These are phyloP conservation scores for Tipula lateralis DNA, from an alignment of 2,888 invertebrate genomes.

Conservation along the genomic window DNA sequence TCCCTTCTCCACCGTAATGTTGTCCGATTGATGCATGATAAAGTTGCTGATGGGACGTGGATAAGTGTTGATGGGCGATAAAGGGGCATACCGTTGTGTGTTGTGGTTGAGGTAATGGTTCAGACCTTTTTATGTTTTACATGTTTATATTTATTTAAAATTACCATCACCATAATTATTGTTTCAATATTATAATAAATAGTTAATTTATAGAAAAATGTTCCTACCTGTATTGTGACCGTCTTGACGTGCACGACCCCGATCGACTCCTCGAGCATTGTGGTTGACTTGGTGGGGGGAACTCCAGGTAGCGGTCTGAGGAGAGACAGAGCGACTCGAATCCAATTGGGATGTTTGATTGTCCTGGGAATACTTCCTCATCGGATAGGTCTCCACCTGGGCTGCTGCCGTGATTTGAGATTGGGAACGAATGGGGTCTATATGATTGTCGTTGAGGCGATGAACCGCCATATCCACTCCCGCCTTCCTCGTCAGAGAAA, in stretches of 20 bases:
- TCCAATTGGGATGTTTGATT: conserved; percentile 50
- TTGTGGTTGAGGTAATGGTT: conserved; percentile 47
- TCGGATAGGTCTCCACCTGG: conserved; percentile 52
- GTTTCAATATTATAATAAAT: conserved; percentile 19
- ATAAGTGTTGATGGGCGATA: conserved; percentile 39
- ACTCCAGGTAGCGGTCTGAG: conserved; percentile 47
- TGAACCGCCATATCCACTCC: conserved; percentile 55
- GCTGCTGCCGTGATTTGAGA: conserved; percentile 51
- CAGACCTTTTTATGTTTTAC: conserved; percentile 43
- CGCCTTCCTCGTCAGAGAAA: conserved; percentile 86
- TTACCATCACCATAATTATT: background rate
- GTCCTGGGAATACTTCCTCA: conserved; percentile 50
- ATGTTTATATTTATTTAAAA: conserved; percentile 4
- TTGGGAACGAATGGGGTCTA: conserved; percentile 53
- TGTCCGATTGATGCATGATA: conserved; percentile 45
- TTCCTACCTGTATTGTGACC: conserved; percentile 49
- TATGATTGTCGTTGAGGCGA: conserved; percentile 50
- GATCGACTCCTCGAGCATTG: conserved; percentile 48
- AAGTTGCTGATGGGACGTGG: conserved; percentile 41
- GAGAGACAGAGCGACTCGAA: conserved; percentile 50
- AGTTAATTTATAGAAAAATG: conserved; percentile 20
- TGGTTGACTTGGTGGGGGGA: conserved; percentile 46
- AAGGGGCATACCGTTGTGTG: conserved; percentile 48
- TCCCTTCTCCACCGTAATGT: conserved; percentile 51
- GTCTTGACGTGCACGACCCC: conserved; percentile 49